Conservation (phyloP, 2,113 vertebrate genomes). For the Hypomesus transpacificus region DNA sequence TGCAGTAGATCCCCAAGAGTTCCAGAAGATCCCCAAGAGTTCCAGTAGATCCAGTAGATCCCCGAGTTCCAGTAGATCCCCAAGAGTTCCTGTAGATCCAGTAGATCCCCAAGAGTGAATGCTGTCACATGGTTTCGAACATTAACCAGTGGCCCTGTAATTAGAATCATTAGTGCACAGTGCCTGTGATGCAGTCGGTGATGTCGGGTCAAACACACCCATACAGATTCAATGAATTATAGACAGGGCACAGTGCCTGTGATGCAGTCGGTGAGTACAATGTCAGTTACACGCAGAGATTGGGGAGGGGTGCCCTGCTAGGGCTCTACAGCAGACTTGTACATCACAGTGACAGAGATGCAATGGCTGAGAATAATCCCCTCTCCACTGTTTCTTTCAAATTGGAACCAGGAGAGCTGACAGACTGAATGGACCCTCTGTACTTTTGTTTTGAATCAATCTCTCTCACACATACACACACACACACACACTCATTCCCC, state of each 20-base stretch:
- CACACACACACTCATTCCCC: conserved; percentile 28
- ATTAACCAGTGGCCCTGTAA: too few relatives aligned
- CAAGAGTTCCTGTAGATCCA: too few relatives aligned
- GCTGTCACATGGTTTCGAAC: too few relatives aligned
- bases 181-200: too few relatives aligned
- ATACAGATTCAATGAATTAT: background rate
- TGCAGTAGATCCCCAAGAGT: too few relatives aligned
- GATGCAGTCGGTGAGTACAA: too few relatives aligned
- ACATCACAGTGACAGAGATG: conserved; percentile 36
- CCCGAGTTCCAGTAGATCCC: too few relatives aligned
- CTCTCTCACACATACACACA: conserved; percentile 9
- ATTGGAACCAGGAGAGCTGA: conserved; percentile 62
- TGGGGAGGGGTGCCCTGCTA: background rate
- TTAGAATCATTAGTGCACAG: too few relatives aligned
- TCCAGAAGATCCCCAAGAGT: too few relatives aligned
- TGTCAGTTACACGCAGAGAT: background rate
- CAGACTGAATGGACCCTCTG: conserved; percentile 62
- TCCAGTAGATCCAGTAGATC: too few relatives aligned
- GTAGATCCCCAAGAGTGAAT: too few relatives aligned
- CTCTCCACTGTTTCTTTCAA: conserved; percentile 36
- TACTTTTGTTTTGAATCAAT: conserved; percentile 53
- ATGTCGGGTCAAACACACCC: background rate
- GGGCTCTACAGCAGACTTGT: conserved; percentile 20
- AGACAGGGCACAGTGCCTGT: too few relatives aligned
- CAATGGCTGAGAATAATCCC: conserved; percentile 31